phyloP scores from a whole-genome alignment of 2,888 invertebrate species.

The Microctonus aethiopoides region DNA sequence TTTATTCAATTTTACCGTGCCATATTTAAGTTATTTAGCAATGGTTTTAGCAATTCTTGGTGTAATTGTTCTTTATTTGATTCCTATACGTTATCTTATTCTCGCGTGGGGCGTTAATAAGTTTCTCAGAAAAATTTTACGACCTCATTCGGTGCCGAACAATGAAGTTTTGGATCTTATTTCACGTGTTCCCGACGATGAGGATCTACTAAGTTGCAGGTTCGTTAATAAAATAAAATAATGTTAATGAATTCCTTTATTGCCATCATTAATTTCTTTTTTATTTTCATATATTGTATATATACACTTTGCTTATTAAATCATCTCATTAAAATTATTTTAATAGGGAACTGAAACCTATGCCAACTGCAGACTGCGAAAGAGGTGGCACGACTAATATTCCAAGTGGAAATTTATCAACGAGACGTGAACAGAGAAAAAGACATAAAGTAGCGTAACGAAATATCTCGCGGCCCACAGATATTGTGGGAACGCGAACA shows the following conservation, averaged over 20 bases:
- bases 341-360: constrained; percentile 75
- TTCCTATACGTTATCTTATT: constrained; percentile 89
- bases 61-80: constrained; percentile 83
- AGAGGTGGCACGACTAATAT: constrained; percentile 49
- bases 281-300: no score
- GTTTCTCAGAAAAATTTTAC: constrained; percentile 90
- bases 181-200: constrained; percentile 94
- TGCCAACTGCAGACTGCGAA: constrained; percentile 70
- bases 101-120: constrained; percentile 97
- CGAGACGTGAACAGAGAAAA: constrained; percentile 73
- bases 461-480: constrained; percentile 60
- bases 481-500: constrained; percentile 60
- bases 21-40: constrained; percentile 94
- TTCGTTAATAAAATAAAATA: constrained; percentile 28
- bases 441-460: constrained; percentile 78
- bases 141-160: constrained; percentile 95
- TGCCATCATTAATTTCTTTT: no score
- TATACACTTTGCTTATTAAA: background rate
- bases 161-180: constrained; percentile 96
- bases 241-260: no score
- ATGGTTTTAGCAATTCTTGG: constrained; percentile 81
- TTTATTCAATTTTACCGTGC: constrained; percentile 96
- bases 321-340: constrained; percentile 22
- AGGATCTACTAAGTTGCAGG: constrained; percentile 81
- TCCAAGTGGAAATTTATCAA: constrained; percentile 40